Conservation (phyloP, 1,140 invertebrate genomes). For the Drosophila setifemur region DNA sequence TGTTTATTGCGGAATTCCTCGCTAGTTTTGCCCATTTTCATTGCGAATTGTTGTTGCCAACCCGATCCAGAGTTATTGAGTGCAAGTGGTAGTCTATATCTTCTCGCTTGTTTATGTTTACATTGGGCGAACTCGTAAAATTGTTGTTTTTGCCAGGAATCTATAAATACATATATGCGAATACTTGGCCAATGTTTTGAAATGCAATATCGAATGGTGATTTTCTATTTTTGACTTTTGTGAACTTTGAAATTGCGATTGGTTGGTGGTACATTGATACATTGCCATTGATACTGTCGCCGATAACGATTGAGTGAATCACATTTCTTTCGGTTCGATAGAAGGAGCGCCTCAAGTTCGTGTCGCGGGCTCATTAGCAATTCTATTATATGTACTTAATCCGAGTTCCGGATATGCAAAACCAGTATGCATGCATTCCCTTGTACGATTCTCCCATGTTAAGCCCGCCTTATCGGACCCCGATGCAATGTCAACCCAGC, state of each 20-base stretch:
- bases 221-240: not conserved
- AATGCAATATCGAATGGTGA: conserved; percentile 13
- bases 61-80: conserved; percentile 3
- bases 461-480: conserved; percentile 15
- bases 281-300: not conserved
- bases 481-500: conserved; percentile 20
- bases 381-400: not conserved
- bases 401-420: conserved; percentile 24
- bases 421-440: conserved; percentile 16
- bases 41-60: not conserved
- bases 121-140: conserved; percentile 14
- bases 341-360: too few relatives aligned
- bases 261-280: not conserved
- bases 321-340: too few relatives aligned
- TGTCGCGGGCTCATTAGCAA: conserved; percentile 6
- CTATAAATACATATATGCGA: conserved; percentile 12
- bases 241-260: not conserved
- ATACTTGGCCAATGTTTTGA: not conserved
- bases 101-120: conserved; percentile 24
- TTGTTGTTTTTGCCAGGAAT: not conserved
- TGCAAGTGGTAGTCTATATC: conserved; percentile 19
- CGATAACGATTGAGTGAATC: not conserved
- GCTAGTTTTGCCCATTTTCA: not conserved
- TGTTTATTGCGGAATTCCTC: not conserved
- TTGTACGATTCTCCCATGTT: conserved; percentile 17